Base-by-base conservation (phyloP, 2,888 invertebrate genomes). In the Hypomecis atomaria region DNA sequence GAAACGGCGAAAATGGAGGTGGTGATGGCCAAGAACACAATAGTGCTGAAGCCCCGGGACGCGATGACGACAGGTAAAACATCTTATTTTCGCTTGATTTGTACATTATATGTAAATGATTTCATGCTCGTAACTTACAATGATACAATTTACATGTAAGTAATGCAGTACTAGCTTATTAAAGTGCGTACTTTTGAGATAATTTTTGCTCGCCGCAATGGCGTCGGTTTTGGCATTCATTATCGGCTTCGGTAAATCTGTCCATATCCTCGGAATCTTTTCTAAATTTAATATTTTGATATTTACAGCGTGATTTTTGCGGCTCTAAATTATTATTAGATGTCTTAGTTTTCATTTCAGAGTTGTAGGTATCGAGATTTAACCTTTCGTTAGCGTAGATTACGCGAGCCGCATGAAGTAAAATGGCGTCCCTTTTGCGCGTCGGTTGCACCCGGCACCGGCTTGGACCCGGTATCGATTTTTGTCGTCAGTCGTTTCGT, bases 11-110 rank as follows among this genome's bases (percentile, higher is more conserved):
- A 85, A 95, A 95, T 84, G 95, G 94, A 82, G 94, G 94, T 74
- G 95, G 95, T 77, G 96, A 95, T 84, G 95, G 94, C 82, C 94
- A 94, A 79, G 96, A 96, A 84, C 95, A 95, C 89, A 95, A 95
- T 77, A 95, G 95, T 88, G 95, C 95, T 74, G 96, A 96, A 91
- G 95, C 95, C 75, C 95, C 96, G 66, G 95, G 95, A 83, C 95
- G 96, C 84, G 96, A 96, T 93, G 96, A 96, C 90, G 96, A 96
- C 94, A 96, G 96, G 96, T 96, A 68, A 65, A 36, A 52, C 66
- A 72, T 72, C 81, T 76, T 68, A 54, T 57, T 77, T 71, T 67
- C 62, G 5, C 8, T 48, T 42, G 5, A n/a, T 13, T 33, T 33
- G 33, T 37, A 23, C n/a, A 33, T 1, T 42, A 11, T 38, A 38